Evolutionary conservation across 2,888 invertebrate genomes (phyloP).

Genomic region (Plemyria rubiginata): DNA sequence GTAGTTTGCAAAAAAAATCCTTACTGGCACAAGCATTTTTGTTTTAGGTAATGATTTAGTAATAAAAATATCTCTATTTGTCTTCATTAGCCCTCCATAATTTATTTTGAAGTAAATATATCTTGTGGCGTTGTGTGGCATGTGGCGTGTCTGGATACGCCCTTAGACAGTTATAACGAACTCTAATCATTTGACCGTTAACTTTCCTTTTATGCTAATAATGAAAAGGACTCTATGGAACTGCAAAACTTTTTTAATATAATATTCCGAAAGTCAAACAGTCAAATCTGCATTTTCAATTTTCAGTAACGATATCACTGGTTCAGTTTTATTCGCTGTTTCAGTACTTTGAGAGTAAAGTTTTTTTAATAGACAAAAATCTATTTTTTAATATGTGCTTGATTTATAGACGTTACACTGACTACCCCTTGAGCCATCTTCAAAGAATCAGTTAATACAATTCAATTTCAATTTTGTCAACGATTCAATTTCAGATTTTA

Average conservation of each 20-base stretch:
- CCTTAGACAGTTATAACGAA: slow-evolving; percentile 12
- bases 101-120: background rate
- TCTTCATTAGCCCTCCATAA: too few species aligned
- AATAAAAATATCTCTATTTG: too few species aligned
- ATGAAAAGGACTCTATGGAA: slow-evolving; percentile 51
- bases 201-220: slow-evolving; percentile 67
- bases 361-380: background rate
- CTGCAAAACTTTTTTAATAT: slow-evolving; percentile 66
- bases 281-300: slow-evolving; percentile 56
- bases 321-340: slow-evolving; percentile 39
- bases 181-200: slow-evolving; percentile 54
- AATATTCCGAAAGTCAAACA: slow-evolving; percentile 64
- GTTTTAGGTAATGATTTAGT: too few species aligned
- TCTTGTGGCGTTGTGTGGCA: background rate
- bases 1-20: too few species aligned
- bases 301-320: slow-evolving; percentile 46
- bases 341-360: background rate
- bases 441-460: too few species aligned
- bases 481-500: too few species aligned
- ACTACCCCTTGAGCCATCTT: too few species aligned
- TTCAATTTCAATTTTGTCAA: too few species aligned
- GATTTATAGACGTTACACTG: too few species aligned
- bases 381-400: background rate
- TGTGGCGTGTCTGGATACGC: slow-evolving; percentile 1
- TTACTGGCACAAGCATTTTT: too few species aligned